Percentiles rank a stretch among this genome's conserved stretches.
phyloP scores from a whole-genome alignment of 2,797 vertebrate species.

The Sphenodon punctatus region DNA sequence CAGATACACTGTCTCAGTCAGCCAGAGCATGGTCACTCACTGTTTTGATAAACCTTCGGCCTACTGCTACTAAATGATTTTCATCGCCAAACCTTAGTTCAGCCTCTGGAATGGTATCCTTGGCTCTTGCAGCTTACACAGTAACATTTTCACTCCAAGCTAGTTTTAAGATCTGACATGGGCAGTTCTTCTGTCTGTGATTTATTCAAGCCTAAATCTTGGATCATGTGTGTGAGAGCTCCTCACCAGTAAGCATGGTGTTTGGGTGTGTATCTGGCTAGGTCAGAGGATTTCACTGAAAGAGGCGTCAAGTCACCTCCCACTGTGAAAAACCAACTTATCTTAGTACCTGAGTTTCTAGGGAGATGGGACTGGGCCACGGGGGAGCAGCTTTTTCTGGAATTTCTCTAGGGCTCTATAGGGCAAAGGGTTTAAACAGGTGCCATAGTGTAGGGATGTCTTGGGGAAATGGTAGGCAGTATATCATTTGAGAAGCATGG shows the following conservation, averaged over 20 bases:
- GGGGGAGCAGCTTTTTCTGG: neutral
- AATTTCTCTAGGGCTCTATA: neutral
- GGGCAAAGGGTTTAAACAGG: neutral
- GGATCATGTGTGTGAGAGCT: conserved; percentile 21
- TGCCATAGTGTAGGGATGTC: neutral
- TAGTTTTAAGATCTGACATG: conserved; percentile 37
- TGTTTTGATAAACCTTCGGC: conserved; percentile 74
- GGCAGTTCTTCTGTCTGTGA: conserved; percentile 32
- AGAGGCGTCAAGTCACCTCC: conserved; percentile 12
- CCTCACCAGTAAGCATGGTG: conserved; percentile 9
- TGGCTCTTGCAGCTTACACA: conserved; percentile 29
- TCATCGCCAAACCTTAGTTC: conserved; percentile 42
- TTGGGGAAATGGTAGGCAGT: neutral
- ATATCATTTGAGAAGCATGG: neutral
- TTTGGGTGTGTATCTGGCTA: neutral
- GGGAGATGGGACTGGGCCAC: conserved; percentile 11
- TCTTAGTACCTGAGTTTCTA: neutral
- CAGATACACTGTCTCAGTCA: conserved; percentile 47
- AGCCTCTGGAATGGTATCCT: conserved; percentile 52
- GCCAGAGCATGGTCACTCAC: conserved; percentile 63
- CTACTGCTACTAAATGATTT: conserved; percentile 71
- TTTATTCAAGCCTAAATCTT: conserved; percentile 33
- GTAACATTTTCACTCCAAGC: conserved; percentile 38
- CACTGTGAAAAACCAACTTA: neutral
- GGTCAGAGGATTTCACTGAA: conserved; percentile 5